These are phyloP conservation scores for Poeciliopsis presidionis DNA, from an alignment of 2,797 vertebrate species.

Conservation along the genomic window DNA sequence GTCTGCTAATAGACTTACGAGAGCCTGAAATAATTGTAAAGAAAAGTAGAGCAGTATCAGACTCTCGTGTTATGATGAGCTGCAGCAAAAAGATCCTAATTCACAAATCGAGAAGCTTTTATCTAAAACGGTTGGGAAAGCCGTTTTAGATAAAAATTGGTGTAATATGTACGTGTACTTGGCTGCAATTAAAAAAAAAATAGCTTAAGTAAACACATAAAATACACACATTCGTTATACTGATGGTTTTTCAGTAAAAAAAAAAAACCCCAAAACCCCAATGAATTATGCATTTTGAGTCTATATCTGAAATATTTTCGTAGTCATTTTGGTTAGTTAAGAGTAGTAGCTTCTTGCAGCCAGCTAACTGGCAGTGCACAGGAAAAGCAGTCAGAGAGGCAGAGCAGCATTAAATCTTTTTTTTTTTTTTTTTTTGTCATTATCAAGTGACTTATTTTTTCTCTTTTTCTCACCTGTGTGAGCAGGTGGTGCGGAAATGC, in stretches of 20 bases:
- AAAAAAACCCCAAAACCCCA: too few relatives aligned
- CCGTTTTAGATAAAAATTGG: too few relatives aligned
- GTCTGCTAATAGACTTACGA: neutral
- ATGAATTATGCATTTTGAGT: neutral
- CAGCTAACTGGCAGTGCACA: neutral
- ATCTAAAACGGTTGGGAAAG: neutral
- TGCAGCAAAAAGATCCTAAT: neutral
- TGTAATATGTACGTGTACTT: neutral
- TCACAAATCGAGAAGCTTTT: neutral
- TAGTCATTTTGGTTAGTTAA: neutral
- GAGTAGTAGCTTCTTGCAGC: neutral
- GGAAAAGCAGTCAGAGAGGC: neutral
- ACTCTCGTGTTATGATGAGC: neutral
- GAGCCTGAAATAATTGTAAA: neutral
- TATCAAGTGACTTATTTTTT: neutral
- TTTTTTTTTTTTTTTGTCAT: neutral
- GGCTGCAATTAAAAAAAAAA: neutral
- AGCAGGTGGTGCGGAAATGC: constrained; percentile 92
- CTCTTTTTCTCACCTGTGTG: constrained; percentile 17
- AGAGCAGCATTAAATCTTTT: neutral
- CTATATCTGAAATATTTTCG: neutral
- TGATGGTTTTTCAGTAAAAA: neutral
- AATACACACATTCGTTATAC: neutral
- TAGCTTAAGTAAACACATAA: neutral
- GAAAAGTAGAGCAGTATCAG: too few relatives aligned